Percentiles rank a stretch among this genome's conserved stretches.
Conservation (phyloP, 2,888 invertebrate species). For the Hyposoter dolosus region DNA sequence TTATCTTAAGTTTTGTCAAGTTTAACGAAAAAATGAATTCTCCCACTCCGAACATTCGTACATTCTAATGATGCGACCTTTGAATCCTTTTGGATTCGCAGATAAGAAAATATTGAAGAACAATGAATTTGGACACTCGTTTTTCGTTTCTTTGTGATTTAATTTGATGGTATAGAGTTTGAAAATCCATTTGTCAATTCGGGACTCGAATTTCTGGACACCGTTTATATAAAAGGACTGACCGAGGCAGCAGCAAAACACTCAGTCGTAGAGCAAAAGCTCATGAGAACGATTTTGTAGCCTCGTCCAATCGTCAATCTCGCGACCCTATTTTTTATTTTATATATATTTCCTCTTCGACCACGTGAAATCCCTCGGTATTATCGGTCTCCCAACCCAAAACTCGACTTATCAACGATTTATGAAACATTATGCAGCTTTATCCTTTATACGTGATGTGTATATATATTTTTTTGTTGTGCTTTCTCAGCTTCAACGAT, state of each 20-base stretch:
- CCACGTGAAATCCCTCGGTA: slow-evolving; percentile 60
- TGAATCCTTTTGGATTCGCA: too few species aligned
- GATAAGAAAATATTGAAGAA: neutral
- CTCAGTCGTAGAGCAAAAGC: slow-evolving; percentile 43
- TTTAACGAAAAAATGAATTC: too few species aligned
- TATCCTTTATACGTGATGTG: neutral
- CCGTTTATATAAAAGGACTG: slow-evolving; percentile 35
- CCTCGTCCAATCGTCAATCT: slow-evolving; percentile 32
- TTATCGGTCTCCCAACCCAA: slow-evolving; percentile 45
- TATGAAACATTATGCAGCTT: slow-evolving; percentile 46
- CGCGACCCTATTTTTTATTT: slow-evolving; percentile 23
- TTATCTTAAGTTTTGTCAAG: too few species aligned
- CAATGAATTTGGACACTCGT: neutral
- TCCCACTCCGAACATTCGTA: too few species aligned
- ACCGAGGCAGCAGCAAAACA: slow-evolving; percentile 32
- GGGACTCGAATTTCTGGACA: neutral
- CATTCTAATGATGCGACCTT: too few species aligned
- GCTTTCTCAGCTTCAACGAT: neutral
- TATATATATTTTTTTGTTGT: neutral
- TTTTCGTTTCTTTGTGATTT: neutral
- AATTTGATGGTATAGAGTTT: neutral
- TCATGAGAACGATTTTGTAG: slow-evolving; percentile 52
- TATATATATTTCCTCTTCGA: slow-evolving; percentile 22
- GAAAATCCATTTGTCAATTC: neutral
- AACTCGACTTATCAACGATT: slow-evolving; percentile 53